These are phyloP conservation scores for Lucinisca nassula DNA, from an alignment of 2,888 invertebrate genomes.

Conservation along the genomic window DNA sequence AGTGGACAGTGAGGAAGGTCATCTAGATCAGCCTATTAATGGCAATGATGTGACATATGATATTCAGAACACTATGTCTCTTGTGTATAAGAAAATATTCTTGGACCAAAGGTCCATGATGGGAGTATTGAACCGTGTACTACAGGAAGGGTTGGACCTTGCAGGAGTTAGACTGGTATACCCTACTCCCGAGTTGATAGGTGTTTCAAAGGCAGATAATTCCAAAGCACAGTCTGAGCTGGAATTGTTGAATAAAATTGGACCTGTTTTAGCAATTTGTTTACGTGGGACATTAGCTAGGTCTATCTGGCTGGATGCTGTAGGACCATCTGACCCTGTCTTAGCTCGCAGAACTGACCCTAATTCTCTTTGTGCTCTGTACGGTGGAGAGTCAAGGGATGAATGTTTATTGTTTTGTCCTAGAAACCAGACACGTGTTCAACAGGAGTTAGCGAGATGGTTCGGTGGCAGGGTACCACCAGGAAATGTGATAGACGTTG, in stretches of 20 bases:
- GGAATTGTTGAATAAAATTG: conserved; percentile 78
- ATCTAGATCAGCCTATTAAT: conserved; percentile 69
- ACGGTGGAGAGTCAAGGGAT: conserved; percentile 83
- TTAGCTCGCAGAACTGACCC: conserved; percentile 85
- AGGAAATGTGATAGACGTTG: conserved; percentile 83
- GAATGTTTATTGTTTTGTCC: conserved; percentile 85
- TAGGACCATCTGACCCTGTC: conserved; percentile 85
- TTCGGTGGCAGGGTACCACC: conserved; percentile 85
- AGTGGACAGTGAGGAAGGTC: conserved; percentile 82
- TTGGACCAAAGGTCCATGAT: conserved; percentile 81
- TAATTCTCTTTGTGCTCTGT: conserved; percentile 84
- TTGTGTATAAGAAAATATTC: conserved; percentile 84
- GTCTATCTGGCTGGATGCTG: conserved; percentile 84
- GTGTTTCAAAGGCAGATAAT: conserved; percentile 67
- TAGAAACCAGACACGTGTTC: conserved; percentile 78
- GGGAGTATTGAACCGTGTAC: conserved; percentile 82
- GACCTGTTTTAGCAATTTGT: conserved; percentile 83
- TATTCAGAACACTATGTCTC: conserved; percentile 84
- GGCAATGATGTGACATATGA: conserved; percentile 77
- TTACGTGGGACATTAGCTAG: conserved; percentile 84
- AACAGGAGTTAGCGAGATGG: conserved; percentile 83
- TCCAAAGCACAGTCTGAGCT: conserved; percentile 59
- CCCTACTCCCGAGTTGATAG: conserved; percentile 78
- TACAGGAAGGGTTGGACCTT: conserved; percentile 84
- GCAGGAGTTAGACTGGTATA: conserved; percentile 84